Percentiles rank a stretch among this genome's conserved stretches.
Evolutionary conservation across 2,797 vertebrate species (phyloP).

Genomic region (Dendrocincla fuliginosa): DNA sequence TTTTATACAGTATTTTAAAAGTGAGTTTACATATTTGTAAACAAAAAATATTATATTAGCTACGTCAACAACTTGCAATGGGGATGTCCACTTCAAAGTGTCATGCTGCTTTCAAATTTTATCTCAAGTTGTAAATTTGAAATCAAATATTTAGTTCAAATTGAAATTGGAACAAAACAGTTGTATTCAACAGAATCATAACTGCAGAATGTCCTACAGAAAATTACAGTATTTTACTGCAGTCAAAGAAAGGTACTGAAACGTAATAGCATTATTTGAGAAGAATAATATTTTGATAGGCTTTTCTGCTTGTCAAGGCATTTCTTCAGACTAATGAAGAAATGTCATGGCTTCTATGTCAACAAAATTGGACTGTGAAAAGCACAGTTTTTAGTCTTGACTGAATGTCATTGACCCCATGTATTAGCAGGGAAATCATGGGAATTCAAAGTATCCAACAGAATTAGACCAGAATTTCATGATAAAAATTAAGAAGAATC

Average conservation of each 20-base stretch:
- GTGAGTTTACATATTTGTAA: not conserved
- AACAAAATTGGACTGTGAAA: not conserved
- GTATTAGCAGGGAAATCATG: not conserved
- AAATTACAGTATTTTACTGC: not conserved
- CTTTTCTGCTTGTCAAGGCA: not conserved
- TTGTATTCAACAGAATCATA: not conserved
- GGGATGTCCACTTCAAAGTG: not conserved
- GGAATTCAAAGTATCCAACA: not conserved
- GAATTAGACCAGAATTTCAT: not conserved
- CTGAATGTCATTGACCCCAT: not conserved
- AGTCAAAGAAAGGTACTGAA: not conserved
- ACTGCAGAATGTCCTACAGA: not conserved
- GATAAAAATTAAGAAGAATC: not conserved
- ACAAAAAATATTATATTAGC: not conserved
- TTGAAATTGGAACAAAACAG: not conserved
- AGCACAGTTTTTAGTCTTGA: not conserved
- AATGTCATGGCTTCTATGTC: not conserved
- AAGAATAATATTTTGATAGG: not conserved
- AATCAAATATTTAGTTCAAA: not conserved
- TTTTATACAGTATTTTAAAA: not conserved
- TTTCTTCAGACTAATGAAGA: not conserved
- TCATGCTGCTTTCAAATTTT: not conserved
- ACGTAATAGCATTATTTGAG: not conserved
- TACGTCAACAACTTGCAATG: not conserved
- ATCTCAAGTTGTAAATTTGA: not conserved